Evolutionary conservation across 2,888 invertebrate species (phyloP), one percentile per base, ranked within the genome.

Genomic region (Caenorhabditis sp.): DNA sequence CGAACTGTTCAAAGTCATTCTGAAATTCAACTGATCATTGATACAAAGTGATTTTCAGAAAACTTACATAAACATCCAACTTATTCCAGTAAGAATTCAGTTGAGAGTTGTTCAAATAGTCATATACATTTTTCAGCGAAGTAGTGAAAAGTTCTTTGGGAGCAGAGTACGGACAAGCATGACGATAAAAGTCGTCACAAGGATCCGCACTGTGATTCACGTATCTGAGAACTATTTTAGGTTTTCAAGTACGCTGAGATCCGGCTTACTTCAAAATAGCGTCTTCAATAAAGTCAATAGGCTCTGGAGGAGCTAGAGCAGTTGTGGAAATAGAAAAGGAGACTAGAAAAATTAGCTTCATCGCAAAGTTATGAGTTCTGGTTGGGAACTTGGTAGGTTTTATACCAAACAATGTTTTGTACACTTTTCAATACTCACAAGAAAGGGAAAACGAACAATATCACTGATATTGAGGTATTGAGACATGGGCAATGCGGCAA

Each of bases 251-350:
- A 35, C 3, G 1, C 1, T n/a, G 16, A 12, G 10, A 12, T 54
- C 1, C 3, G 12, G 26, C 63, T 26, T n/a, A 63, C 63, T 63
- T 63, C 24, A 44, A 44, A n/a, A 61, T 22, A 2, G 63, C 44
- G 26, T 63, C 44, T 44, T 63, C 63, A 7, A 63, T 44, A 8
- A 63, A 44, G 24, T 63, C 63, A 8, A 44, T 22, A 3, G 63
- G 63, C 35, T 38, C 41, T 47, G 47, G 47, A 47, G 19, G 47
- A n/a, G 2, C n/a, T 7, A 47, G 7, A n/a, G n/a, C 47, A 47
- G 1, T 5, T 3, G 4, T 19, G n/a, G 47, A 47, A 47, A 47
- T 19, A 1, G 10, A 2, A n/a, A 47, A 5, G 19, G 47, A 1
- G 19, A n/a, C 5, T n/a, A 47, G 7, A 2, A 10, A 19, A n/a